Evolutionary conservation across 2,888 invertebrate species (phyloP).

Genomic region (Autographa pulchrina): DNA sequence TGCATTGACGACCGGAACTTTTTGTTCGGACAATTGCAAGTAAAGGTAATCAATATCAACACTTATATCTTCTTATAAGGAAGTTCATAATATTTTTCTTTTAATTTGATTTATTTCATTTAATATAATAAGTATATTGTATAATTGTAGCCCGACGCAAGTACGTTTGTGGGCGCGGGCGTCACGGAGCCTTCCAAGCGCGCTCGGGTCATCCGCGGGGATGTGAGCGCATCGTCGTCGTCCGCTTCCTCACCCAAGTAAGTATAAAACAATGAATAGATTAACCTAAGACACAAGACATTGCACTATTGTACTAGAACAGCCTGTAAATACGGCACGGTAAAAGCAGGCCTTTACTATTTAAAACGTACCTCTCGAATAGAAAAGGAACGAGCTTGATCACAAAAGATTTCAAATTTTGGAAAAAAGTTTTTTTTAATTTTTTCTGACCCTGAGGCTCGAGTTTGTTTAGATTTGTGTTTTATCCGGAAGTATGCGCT

Average conservation of each 20-base stretch:
- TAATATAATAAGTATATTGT: background rate
- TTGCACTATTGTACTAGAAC: too few species aligned
- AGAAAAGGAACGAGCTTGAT: too few species aligned
- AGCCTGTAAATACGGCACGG: too few species aligned
- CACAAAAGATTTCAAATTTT: too few species aligned
- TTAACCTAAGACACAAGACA: too few species aligned
- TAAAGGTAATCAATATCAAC: background rate
- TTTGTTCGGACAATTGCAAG: slow-evolving; percentile 52
- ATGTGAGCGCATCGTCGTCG: slow-evolving; percentile 59
- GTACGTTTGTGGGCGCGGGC: slow-evolving; percentile 66
- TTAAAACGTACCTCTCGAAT: too few species aligned
- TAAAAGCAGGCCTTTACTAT: too few species aligned
- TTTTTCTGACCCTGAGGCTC: too few species aligned
- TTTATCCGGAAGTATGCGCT: too few species aligned
- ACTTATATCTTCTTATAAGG: background rate
- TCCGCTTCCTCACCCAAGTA: slow-evolving; percentile 66
- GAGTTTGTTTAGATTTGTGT: too few species aligned
- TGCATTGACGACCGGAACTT: slow-evolving; percentile 66
- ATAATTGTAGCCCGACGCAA: slow-evolving; percentile 65
- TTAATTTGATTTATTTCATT: background rate
- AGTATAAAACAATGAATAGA: background rate
- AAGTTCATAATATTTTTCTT: too few species aligned
- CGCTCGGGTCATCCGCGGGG: slow-evolving; percentile 69
- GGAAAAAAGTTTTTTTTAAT: too few species aligned
- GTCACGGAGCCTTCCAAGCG: slow-evolving; percentile 78